These are phyloP conservation scores for Branchipolynoe longqiensis DNA, from an alignment of 2,888 invertebrate genomes.

Conservation along the genomic window DNA sequence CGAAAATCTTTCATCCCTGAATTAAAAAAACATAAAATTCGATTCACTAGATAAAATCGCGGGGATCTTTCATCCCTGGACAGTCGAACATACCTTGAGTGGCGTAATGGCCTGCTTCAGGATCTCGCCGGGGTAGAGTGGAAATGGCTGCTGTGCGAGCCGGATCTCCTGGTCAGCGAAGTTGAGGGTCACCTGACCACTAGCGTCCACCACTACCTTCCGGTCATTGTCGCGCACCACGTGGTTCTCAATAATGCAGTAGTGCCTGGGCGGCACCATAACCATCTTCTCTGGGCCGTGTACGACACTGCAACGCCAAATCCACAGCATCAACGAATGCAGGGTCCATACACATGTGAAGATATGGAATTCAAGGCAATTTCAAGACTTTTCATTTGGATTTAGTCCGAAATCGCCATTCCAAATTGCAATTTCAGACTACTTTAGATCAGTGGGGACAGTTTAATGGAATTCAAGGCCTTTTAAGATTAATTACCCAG, in stretches of 20 bases:
- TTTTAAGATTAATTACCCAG: too few relatives aligned
- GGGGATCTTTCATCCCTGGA: too few relatives aligned
- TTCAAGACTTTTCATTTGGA: too few relatives aligned
- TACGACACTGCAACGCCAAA: conserved; percentile 78
- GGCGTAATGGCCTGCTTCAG: conserved; percentile 68
- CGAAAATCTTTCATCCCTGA: too few relatives aligned
- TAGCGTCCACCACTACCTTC: conserved; percentile 77
- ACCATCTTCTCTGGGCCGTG: conserved; percentile 82
- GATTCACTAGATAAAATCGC: too few relatives aligned
- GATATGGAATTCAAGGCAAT: too few relatives aligned
- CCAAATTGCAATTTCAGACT: too few relatives aligned
- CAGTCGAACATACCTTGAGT: conserved; percentile 60
- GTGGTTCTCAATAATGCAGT: conserved; percentile 83
- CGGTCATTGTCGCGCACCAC: conserved; percentile 79
- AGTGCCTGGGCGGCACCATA: conserved; percentile 83
- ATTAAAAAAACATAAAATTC: too few relatives aligned
- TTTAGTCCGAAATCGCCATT: too few relatives aligned
- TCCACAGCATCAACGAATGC: not conserved
- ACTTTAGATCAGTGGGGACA: too few relatives aligned
- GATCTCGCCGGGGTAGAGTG: conserved; percentile 83
- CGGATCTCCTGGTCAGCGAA: conserved; percentile 83
- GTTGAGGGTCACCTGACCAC: conserved; percentile 81
- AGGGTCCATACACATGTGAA: too few relatives aligned
- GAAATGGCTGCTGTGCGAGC: conserved; percentile 83
- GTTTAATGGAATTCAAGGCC: too few relatives aligned